Percentiles rank a stretch among this genome's conserved stretches.
phyloP scores from a whole-genome alignment of 2,113 vertebrate genomes.

The Gorsachius goisagi region DNA sequence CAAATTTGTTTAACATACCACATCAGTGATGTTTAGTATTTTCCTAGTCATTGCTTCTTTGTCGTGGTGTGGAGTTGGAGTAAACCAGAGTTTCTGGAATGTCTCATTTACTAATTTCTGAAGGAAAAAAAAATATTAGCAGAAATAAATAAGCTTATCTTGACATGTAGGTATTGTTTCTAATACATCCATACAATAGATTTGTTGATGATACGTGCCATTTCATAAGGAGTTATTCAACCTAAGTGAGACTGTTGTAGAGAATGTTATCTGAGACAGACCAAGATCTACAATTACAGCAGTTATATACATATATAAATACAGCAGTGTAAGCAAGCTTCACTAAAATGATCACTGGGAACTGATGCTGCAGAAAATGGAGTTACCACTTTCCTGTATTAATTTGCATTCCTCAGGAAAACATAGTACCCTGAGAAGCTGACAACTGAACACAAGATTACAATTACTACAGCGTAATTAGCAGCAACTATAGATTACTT shows the following conservation, averaged over 20 bases:
- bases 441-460: neutral
- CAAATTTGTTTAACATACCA: no score
- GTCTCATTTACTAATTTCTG: slow-evolving; percentile 99
- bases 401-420: neutral
- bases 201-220: neutral
- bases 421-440: neutral
- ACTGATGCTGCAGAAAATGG: neutral
- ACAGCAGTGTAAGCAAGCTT: neutral
- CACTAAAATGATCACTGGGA: neutral
- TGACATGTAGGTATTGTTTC: neutral
- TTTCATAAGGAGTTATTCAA: neutral
- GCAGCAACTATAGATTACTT: neutral
- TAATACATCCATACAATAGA: neutral
- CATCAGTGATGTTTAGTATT: no score
- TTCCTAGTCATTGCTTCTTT: slow-evolving; percentile 90
- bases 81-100: slow-evolving; percentile 99
- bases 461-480: neutral
- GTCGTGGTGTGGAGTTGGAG: slow-evolving; percentile 92
- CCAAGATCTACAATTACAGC: neutral
- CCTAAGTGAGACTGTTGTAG: neutral
- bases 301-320: no score
- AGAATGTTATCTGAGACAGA: neutral
- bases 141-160: neutral
- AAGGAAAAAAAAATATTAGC: neutral
- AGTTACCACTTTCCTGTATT: neutral